Evolutionary conservation across 2,797 vertebrate species (phyloP).

Genomic region (Rhinella marina): DNA sequence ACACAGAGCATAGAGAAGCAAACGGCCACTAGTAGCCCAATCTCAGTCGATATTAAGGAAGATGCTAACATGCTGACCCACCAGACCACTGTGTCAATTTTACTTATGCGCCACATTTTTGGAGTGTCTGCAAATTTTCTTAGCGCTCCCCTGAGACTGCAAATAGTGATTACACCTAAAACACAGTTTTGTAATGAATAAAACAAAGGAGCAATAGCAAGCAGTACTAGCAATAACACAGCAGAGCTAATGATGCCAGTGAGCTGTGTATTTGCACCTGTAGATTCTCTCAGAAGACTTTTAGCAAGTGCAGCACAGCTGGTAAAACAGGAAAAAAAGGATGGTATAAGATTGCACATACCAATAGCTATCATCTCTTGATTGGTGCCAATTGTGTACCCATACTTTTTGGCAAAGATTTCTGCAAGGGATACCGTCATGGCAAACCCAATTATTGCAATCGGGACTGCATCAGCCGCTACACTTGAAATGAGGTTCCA

Average conservation of each 20-base stretch:
- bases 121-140: conserved; percentile 64
- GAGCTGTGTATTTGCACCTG: conserved; percentile 67
- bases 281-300: conserved; percentile 72
- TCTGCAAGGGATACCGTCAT: conserved; percentile 70
- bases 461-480: conserved; percentile 70
- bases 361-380: conserved; percentile 74
- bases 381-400: conserved; percentile 68
- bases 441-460: conserved; percentile 72
- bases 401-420: conserved; percentile 73
- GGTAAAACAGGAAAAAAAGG: conserved; percentile 73
- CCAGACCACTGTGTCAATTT: conserved; percentile 68
- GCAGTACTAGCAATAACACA: conserved; percentile 70
- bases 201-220: conserved; percentile 71
- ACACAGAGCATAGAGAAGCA: conserved; percentile 71
- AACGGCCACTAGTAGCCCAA: conserved; percentile 66
- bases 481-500: conserved; percentile 67
- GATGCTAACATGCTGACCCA: conserved; percentile 71
- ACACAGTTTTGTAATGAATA: conserved; percentile 68
- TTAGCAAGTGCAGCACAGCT: conserved; percentile 70
- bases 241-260: conserved; percentile 68
- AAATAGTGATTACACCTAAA: conserved; percentile 70
- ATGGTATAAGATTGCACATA: conserved; percentile 70
- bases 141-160: conserved; percentile 67
- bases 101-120: conserved; percentile 71
- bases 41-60: conserved; percentile 68